A percentile compares a stretch with the other conserved stretches of the same genome.
phyloP scores from a whole-genome alignment of 2,797 vertebrate species.

The Psittacula echo region DNA sequence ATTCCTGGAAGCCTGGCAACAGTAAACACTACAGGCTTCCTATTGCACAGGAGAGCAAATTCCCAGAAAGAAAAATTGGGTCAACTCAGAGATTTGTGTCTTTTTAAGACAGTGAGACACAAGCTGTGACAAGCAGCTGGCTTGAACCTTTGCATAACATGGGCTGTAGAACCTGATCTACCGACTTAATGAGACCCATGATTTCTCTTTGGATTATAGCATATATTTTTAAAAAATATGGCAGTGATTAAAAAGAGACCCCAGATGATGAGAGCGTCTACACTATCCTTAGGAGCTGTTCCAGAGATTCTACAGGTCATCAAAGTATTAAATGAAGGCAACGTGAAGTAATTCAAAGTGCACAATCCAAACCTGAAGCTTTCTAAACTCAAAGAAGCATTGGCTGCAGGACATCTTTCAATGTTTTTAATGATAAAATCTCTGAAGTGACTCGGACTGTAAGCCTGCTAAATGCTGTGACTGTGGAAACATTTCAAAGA shows the following conservation, averaged over 20 bases:
- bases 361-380: background rate
- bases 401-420: background rate
- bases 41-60: background rate
- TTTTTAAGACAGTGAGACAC: background rate
- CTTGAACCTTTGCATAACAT: background rate
- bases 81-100: background rate
- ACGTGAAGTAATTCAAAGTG: background rate
- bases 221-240: conserved; percentile 2
- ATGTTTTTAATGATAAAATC: background rate
- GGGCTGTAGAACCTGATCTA: background rate
- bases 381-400: background rate
- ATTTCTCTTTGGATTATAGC: background rate
- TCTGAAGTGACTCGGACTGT: background rate
- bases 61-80: background rate
- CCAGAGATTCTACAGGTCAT: background rate
- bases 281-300: background rate
- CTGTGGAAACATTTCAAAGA: background rate
- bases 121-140: background rate
- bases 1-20: background rate
- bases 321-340: conserved; percentile 20
- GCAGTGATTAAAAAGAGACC: background rate
- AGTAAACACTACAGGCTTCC: background rate
- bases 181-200: background rate
- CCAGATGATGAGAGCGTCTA: background rate
- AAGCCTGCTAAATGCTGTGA: background rate